These are phyloP conservation scores for Colaptes auratus DNA, from an alignment of 2,113 vertebrate genomes.

Conservation along the genomic window DNA sequence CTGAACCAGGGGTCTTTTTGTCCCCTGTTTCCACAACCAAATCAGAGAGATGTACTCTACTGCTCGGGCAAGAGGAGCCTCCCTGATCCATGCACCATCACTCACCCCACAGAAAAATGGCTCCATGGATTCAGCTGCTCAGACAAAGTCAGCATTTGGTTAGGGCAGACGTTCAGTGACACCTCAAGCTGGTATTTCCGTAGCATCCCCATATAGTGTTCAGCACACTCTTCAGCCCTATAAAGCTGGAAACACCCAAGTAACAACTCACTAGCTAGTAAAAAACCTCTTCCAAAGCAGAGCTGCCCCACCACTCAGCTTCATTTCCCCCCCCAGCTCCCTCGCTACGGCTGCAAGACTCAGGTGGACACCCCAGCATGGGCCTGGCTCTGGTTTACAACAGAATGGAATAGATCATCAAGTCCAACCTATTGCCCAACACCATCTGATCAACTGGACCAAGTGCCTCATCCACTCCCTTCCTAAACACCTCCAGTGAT, in stretches of 20 bases:
- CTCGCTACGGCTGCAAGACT: neutral
- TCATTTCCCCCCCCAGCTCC: neutral
- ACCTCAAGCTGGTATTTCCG: neutral
- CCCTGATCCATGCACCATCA: rapidly evolving
- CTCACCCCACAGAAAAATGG: neutral
- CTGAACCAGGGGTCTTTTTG: neutral
- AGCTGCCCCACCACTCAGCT: neutral
- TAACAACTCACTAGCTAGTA: neutral
- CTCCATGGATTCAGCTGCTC: neutral
- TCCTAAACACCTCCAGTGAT: no score
- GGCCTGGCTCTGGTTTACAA: neutral
- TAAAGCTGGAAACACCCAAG: neutral
- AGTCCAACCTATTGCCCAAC: no score
- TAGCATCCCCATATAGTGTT: rapidly evolving
- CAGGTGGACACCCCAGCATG: rapidly evolving
- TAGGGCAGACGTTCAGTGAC: neutral
- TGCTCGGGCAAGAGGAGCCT: rapidly evolving
- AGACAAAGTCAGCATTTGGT: rapidly evolving
- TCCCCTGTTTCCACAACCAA: neutral
- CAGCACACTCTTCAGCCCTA: neutral
- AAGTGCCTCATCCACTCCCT: no score
- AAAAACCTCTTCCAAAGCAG: neutral
- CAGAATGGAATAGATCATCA: no score
- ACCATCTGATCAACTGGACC: no score
- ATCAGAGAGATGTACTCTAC: neutral